Conservation (phyloP, 1,140 invertebrate species). For the Agrypnia vestita region DNA sequence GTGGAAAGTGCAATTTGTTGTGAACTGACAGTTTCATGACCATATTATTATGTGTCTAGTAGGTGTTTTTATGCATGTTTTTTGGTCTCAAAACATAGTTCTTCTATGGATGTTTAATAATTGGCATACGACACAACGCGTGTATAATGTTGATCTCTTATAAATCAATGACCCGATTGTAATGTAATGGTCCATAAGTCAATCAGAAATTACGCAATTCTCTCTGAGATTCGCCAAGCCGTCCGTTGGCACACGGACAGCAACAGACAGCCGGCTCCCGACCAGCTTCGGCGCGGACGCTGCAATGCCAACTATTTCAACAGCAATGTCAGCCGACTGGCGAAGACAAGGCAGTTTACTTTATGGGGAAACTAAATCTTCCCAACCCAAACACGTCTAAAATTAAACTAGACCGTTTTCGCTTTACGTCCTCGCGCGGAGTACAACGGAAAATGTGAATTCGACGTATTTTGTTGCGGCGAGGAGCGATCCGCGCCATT, state of each 20-base stretch:
- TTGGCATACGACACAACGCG: background rate
- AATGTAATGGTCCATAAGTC: constrained; percentile 33
- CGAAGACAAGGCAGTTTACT: background rate
- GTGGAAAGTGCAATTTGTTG: no score
- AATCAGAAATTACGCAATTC: constrained; percentile 29
- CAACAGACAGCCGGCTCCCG: constrained; percentile 10
- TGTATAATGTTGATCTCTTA: background rate
- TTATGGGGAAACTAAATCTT: background rate
- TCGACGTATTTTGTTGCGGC: no score
- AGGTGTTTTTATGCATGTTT: no score
- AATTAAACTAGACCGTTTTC: background rate
- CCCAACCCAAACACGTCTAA: background rate
- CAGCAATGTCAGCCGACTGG: constrained; percentile 28
- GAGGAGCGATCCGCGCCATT: background rate
- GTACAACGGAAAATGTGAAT: no score
- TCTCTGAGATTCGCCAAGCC: constrained; percentile 11
- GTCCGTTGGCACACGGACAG: constrained; percentile 14
- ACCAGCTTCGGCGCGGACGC: background rate
- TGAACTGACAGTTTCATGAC: no score
- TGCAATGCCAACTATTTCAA: constrained; percentile 41
- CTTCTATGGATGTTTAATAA: no score
- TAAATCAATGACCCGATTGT: background rate
- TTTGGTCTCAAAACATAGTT: no score
- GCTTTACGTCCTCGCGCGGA: no score
- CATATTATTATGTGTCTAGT: no score